These are phyloP conservation scores for Enteromius treurensis DNA, from an alignment of 2,797 vertebrate genomes.

Conservation along the genomic window DNA sequence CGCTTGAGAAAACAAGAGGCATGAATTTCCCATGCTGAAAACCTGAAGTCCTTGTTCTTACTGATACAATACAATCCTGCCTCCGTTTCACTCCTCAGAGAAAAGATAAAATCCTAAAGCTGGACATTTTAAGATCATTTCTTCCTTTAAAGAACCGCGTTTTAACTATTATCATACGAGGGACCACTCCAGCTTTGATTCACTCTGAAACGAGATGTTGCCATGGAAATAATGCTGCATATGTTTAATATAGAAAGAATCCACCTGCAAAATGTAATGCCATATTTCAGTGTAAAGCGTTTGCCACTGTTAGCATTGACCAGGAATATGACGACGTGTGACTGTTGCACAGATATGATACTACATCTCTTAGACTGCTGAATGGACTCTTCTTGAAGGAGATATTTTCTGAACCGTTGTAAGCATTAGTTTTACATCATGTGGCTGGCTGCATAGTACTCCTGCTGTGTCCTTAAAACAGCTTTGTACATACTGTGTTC, in stretches of 20 bases:
- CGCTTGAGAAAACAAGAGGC: conserved; percentile 37
- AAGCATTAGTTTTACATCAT: conserved; percentile 31
- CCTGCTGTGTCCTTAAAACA: conserved; percentile 32
- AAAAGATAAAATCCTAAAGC: conserved; percentile 2
- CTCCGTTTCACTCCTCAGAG: conserved; percentile 3
- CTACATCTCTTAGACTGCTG: background rate
- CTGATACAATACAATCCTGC: background rate
- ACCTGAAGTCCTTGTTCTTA: conserved; percentile 11
- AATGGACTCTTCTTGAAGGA: conserved; percentile 7
- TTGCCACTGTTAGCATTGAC: background rate
- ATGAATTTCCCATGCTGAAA: conserved; percentile 24
- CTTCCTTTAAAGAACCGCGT: conserved; percentile 5
- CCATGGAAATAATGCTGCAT: conserved; percentile 65
- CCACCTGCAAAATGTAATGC: conserved; percentile 66
- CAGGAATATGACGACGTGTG: conserved; percentile 24
- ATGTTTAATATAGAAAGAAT: conserved; percentile 66
- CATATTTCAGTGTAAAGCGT: conserved; percentile 58
- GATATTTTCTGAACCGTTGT: conserved; percentile 1
- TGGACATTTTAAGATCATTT: conserved; percentile 26
- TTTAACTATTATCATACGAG: conserved; percentile 48
- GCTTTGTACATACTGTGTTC: conserved; percentile 23
- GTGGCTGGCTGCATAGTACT: conserved; percentile 19
- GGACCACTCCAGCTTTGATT: conserved; percentile 57
- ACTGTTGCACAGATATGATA: conserved; percentile 24
- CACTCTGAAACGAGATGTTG: conserved; percentile 62